phyloP scores from a whole-genome alignment of 2,888 invertebrate species.

The Drosophila demipolita region DNA sequence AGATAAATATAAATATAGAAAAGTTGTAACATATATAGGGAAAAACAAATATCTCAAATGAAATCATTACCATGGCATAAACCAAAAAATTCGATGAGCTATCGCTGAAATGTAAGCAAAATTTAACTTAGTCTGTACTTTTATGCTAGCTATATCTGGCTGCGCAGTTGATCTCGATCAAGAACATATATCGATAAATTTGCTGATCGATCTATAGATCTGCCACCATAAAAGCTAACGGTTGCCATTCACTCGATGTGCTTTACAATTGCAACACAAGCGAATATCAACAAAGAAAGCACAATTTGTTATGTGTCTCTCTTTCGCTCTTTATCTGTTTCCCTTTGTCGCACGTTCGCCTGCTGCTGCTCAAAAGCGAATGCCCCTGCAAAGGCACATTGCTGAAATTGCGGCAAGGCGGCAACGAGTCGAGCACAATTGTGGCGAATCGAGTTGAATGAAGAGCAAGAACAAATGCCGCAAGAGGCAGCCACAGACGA shows the following conservation, averaged over 20 bases:
- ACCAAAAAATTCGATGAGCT: background rate
- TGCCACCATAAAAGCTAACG: background rate
- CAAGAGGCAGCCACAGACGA: constrained; percentile 54
- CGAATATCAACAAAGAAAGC: constrained; percentile 7
- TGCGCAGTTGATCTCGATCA: background rate
- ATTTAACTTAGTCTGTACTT: background rate
- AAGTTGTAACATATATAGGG: background rate
- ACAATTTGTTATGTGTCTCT: background rate
- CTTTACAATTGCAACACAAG: background rate
- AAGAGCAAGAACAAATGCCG: constrained; percentile 33
- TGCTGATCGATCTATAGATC: background rate
- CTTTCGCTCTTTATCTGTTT: background rate
- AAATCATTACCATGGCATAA: background rate
- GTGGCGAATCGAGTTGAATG: constrained; percentile 23
- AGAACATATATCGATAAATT: background rate
- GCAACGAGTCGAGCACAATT: constrained; percentile 10
- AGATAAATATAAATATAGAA: no score
- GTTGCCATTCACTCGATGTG: background rate
- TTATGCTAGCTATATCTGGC: no score
- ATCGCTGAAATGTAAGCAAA: no score
- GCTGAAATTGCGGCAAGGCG: constrained; percentile 15
- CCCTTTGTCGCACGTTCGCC: background rate
- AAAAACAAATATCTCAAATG: background rate
- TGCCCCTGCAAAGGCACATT: constrained; percentile 26
- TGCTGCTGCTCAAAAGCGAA: constrained; percentile 15